These are phyloP conservation scores for Amblyraja radiata DNA, from an alignment of 2,797 vertebrate species.

Conservation along the genomic window DNA sequence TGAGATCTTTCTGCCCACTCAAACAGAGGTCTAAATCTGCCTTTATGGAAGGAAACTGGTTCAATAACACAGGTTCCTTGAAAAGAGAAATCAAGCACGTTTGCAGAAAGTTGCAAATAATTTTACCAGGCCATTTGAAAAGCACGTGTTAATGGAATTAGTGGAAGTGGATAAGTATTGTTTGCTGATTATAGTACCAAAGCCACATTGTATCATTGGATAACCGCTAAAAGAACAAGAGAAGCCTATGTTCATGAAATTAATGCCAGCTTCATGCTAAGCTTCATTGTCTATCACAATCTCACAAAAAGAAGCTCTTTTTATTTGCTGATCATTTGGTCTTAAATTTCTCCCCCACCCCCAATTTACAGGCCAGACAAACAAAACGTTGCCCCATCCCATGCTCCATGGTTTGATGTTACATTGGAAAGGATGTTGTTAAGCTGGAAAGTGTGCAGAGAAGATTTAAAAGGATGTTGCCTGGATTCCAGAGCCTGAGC, in stretches of 20 bases:
- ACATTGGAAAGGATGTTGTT: no score
- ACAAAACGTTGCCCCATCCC: not conserved
- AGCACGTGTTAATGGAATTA: not conserved
- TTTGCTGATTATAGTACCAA: not conserved
- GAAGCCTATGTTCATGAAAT: not conserved
- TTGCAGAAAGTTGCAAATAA: not conserved
- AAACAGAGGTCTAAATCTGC: not conserved
- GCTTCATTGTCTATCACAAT: not conserved
- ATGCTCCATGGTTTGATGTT: no score
- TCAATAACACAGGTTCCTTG: not conserved
- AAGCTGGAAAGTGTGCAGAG: no score
- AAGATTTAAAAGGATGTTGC: no score
- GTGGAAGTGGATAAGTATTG: not conserved
- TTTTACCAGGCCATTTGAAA: not conserved
- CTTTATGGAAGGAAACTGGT: not conserved
- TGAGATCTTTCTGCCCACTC: not conserved
- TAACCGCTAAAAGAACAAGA: not conserved
- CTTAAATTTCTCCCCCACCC: not conserved
- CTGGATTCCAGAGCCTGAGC: no score
- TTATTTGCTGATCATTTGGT: not conserved
- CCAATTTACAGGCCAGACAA: no score
- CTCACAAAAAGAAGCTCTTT: not conserved
- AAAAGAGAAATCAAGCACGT: not conserved
- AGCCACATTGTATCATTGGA: not conserved
- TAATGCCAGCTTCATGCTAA: not conserved